Evolutionary conservation across 2,888 invertebrate species (phyloP).

Genomic region (Melipona beecheii): DNA sequence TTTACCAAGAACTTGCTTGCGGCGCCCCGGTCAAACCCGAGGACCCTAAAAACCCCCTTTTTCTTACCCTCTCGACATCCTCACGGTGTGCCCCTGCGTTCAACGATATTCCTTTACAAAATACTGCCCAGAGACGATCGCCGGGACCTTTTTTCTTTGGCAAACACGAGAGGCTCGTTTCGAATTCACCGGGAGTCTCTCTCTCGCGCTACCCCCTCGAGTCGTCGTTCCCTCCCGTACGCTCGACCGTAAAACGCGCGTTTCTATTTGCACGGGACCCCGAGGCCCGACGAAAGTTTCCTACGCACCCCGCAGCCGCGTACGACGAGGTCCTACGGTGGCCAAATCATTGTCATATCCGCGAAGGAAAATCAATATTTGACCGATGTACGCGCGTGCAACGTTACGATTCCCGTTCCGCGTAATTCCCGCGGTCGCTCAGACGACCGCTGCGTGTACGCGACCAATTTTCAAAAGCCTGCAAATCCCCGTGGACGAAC

Average conservation of each 20-base stretch:
- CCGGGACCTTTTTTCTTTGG: constrained; percentile 1
- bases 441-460: constrained; percentile 54
- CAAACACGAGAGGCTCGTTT: constrained; percentile 57
- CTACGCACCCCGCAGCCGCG: constrained; percentile 21
- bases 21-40: constrained; percentile 12
- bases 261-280: constrained; percentile 56
- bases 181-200: constrained; percentile 37
- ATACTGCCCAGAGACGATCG: constrained; percentile 37
- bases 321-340: constrained; percentile 69
- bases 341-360: constrained; percentile 82
- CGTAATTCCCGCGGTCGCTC: constrained; percentile 60
- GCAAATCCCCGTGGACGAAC: constrained; percentile 22
- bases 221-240: constrained; percentile 11
- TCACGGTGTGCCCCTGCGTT: constrained; percentile 41
- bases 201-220: constrained; percentile 4
- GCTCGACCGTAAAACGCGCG: constrained; percentile 51
- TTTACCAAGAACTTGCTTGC: constrained; percentile 46
- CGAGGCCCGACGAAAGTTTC: constrained; percentile 33
- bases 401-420: constrained; percentile 38
- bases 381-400: constrained; percentile 75
- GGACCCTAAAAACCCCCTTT: constrained; percentile 4
- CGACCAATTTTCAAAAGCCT: constrained; percentile 55
- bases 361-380: constrained; percentile 82
- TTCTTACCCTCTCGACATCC: not conserved
- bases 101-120: constrained; percentile 65